Conservation (phyloP, 2,888 invertebrate genomes). For the Folsomia candida region DNA sequence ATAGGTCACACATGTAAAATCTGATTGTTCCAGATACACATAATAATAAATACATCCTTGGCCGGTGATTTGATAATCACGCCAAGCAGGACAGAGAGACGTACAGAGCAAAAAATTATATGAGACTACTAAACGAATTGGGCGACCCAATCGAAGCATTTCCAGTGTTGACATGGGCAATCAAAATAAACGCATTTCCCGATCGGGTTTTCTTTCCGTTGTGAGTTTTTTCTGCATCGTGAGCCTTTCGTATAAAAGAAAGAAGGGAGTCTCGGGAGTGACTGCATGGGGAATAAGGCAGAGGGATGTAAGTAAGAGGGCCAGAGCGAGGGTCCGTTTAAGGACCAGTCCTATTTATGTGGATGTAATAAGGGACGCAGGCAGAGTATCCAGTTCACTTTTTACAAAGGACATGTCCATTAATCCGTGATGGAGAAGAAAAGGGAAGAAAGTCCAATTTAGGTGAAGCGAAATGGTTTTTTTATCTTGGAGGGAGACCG, state of each 20-base stretch:
- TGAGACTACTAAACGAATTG: neutral
- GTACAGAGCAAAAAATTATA: neutral
- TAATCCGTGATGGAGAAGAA: conserved; percentile 2
- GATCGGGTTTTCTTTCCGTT: neutral
- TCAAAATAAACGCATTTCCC: conserved; percentile 2
- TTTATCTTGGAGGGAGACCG: neutral
- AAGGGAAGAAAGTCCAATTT: conserved; percentile 8
- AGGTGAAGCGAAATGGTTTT: conserved; percentile 5
- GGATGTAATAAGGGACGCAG: neutral
- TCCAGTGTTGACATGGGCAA: neutral
- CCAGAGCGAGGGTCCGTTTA: neutral
- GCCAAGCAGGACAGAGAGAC: too few relatives aligned
- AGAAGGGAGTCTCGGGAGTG: neutral
- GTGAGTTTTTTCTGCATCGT: neutral
- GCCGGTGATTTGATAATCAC: too few relatives aligned
- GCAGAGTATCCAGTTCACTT: neutral
- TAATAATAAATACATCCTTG: too few relatives aligned
- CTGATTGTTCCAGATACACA: too few relatives aligned
- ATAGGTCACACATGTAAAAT: too few relatives aligned
- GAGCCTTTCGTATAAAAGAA: neutral
- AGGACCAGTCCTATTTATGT: neutral
- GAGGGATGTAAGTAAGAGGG: neutral
- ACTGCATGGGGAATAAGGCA: neutral
- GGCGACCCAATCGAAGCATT: neutral
- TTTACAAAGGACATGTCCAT: conserved; percentile 5